A percentile compares a stretch with the other conserved stretches of the same genome.
Evolutionary conservation across 1,140 invertebrate genomes (phyloP).

Genomic region (Drosophila ironensis): DNA sequence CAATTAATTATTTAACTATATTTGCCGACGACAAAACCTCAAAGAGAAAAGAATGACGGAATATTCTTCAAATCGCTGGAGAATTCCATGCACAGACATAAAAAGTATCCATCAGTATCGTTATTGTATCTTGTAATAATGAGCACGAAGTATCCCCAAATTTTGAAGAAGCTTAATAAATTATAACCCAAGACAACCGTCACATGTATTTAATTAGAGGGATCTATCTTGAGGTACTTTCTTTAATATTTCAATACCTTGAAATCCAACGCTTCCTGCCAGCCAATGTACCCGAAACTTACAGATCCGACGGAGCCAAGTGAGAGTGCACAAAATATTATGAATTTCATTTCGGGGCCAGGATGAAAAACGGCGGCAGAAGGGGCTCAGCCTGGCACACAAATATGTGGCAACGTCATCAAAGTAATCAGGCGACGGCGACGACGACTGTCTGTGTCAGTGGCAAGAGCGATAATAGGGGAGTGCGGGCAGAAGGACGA

Average conservation of each 20-base stretch:
- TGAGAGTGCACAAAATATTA: slow-evolving; percentile 66
- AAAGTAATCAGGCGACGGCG: slow-evolving; percentile 73
- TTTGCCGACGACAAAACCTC: slow-evolving; percentile 11
- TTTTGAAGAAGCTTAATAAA: too few relatives aligned
- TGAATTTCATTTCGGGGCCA: slow-evolving; percentile 22
- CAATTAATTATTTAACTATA: slow-evolving; percentile 72
- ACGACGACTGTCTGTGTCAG: slow-evolving; percentile 64
- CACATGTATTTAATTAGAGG: not conserved
- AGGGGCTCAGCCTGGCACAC: slow-evolving; percentile 27
- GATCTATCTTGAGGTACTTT: not conserved
- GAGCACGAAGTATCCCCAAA: too few relatives aligned
- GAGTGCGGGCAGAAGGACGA: slow-evolving; percentile 7
- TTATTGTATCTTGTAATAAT: too few relatives aligned
- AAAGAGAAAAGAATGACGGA: not conserved
- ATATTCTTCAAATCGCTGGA: too few relatives aligned
- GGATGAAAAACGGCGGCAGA: not conserved
- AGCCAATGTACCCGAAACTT: slow-evolving; percentile 4
- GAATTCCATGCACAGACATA: too few relatives aligned
- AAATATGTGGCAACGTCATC: slow-evolving; percentile 79
- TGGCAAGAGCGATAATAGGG: slow-evolving; percentile 57
- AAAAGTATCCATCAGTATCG: too few relatives aligned
- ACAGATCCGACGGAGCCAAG: slow-evolving; percentile 3
- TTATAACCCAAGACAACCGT: too few relatives aligned
- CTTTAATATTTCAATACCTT: too few relatives aligned
- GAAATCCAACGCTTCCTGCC: too few relatives aligned